Evolutionary conservation across 1,140 invertebrate species (phyloP), one percentile per base, ranked within the genome.

Genomic region (Listronotus oregonensis): DNA sequence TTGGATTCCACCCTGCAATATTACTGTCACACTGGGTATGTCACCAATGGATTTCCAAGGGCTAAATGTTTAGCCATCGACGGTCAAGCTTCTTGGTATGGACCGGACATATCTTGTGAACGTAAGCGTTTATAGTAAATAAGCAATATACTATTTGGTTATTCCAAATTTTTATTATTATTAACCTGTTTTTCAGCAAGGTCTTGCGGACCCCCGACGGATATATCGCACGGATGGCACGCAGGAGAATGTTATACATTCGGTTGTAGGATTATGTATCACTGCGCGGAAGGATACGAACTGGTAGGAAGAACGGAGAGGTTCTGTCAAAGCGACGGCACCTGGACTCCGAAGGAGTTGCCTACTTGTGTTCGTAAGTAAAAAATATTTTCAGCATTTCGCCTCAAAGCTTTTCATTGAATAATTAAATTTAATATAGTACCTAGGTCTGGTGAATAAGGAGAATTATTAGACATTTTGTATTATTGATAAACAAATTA

Each of bases 31-130:
- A 89, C 89, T 14, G 95, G 96, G 3, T 97, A 95, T 79, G 87
- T 89, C 21, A 90, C 90, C 21, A 89, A 90, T 67, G 94, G 94
- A 0, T 92, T 93, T 75, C 86, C 89, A 6, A 83, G 87, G 50
- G 93, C 95, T 42, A 96, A 96, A 80, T 99, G 97, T 79, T 82
- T 97, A 43, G 88, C 92, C 63, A 93, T 94, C 71, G 91, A 96
- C 72, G 89, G 90, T 0, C 85, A 87, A 69, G 78, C 78, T 9
- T 78, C 75, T 37, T 94, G 92, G 92, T 96, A 93, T 74, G 96
- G 96, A 12, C 96, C 96, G 0, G 94, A 97, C 73, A 92, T 99
- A 57, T 89, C 89, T 39, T 99, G 97, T 74, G 91, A 95, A 85
- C 93, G 96, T 91, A 82, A 91, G 86, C 87, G 49, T 66, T 3